Conservation (phyloP, 2,113 vertebrate genomes). For the Marcusenius ussheri region DNA sequence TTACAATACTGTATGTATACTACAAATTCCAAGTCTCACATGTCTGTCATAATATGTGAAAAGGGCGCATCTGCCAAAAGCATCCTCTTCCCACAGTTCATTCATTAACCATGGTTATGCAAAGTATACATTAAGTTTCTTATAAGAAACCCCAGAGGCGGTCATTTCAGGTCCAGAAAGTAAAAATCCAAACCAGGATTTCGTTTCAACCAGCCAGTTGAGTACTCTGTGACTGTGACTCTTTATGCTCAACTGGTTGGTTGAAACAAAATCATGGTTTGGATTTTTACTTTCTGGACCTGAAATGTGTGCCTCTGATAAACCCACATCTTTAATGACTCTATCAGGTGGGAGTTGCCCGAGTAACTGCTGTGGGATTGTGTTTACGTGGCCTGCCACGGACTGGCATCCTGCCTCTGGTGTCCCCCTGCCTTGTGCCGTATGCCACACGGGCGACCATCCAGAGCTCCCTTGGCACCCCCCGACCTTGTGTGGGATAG, state of each 20-base stretch:
- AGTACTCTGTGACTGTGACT: too few relatives aligned
- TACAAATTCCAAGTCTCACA: not conserved
- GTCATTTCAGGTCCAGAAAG: too few relatives aligned
- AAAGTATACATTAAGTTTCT: not conserved
- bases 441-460: not conserved
- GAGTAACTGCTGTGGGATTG: not conserved
- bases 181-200: too few relatives aligned
- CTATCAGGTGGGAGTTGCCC: not conserved
- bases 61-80: not conserved
- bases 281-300: too few relatives aligned
- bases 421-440: not conserved
- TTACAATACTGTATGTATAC: not conserved
- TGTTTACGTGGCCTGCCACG: not conserved
- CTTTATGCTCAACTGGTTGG: too few relatives aligned
- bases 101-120: not conserved
- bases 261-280: too few relatives aligned
- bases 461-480: not conserved
- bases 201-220: too few relatives aligned
- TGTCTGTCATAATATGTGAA: not conserved
- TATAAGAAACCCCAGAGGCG: not conserved
- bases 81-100: not conserved
- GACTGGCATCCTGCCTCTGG: not conserved
- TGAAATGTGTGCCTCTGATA: not conserved
- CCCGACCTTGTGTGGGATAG: not conserved
- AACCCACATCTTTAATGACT: not conserved